Evolutionary conservation across 2,113 vertebrate species (phyloP).

Genomic region (Desmodus rotundus): DNA sequence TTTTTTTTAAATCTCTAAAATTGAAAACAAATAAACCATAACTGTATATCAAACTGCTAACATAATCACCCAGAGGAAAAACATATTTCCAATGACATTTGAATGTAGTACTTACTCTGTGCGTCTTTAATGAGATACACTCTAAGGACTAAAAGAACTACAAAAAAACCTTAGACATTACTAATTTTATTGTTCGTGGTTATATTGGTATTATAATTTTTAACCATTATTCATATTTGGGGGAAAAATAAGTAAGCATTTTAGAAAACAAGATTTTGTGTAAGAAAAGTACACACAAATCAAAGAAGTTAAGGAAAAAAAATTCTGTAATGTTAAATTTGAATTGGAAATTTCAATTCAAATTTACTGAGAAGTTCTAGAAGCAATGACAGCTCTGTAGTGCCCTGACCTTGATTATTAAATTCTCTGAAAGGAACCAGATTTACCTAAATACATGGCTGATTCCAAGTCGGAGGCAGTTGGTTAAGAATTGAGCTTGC

Average conservation of each 20-base stretch:
- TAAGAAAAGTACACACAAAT: background rate
- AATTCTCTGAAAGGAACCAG: background rate
- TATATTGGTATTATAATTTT: background rate
- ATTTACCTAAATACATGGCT: background rate
- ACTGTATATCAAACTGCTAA: background rate
- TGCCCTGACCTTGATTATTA: background rate
- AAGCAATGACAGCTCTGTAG: background rate
- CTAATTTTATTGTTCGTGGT: background rate
- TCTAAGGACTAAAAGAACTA: background rate
- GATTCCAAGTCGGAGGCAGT: background rate
- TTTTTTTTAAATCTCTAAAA: constrained; percentile 33
- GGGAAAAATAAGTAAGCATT: background rate
- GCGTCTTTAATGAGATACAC: background rate
- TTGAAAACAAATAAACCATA: background rate
- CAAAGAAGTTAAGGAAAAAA: background rate
- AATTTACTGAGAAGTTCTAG: background rate
- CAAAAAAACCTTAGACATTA: background rate
- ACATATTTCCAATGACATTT: background rate
- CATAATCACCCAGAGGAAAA: background rate
- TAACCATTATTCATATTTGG: background rate
- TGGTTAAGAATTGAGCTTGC: background rate
- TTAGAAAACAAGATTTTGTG: background rate
- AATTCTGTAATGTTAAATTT: background rate
- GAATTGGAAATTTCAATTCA: background rate
- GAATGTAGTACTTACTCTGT: background rate